Evolutionary conservation across 2,113 vertebrate genomes (phyloP).

Genomic region (Lycocorax pyrrhopterus): DNA sequence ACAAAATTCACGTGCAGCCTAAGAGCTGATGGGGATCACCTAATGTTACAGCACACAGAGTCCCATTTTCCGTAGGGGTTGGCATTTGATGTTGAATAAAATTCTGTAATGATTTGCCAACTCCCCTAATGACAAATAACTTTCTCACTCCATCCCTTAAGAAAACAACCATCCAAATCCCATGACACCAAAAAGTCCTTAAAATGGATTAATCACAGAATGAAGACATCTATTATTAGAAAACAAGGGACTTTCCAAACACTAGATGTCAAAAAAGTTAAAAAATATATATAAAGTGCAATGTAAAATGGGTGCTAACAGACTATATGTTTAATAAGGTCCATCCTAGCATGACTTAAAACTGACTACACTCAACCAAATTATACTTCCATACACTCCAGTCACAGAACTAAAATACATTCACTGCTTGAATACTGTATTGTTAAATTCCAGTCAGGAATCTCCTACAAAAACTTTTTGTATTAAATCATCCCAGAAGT

Average conservation of each 20-base stretch:
- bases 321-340: neutral
- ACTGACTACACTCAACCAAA: neutral
- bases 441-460: neutral
- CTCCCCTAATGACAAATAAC: neutral
- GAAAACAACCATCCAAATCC: neutral
- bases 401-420: neutral
- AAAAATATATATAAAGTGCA: neutral
- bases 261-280: neutral
- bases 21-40: neutral
- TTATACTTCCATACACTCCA: neutral
- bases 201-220: neutral
- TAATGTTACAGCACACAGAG: neutral
- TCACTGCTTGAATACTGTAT: neutral
- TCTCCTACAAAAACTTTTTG: neutral
- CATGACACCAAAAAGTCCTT: neutral
- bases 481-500: neutral
- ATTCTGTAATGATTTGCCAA: neutral
- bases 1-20: neutral
- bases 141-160: neutral
- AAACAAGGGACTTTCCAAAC: neutral
- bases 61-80: neutral
- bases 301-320: neutral
- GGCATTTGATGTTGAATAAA: neutral
- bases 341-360: neutral
- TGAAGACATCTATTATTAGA: neutral